Evolutionary conservation across 2,888 invertebrate species (phyloP), one percentile per base, ranked within the genome.

Genomic region (Athalia cordata): DNA sequence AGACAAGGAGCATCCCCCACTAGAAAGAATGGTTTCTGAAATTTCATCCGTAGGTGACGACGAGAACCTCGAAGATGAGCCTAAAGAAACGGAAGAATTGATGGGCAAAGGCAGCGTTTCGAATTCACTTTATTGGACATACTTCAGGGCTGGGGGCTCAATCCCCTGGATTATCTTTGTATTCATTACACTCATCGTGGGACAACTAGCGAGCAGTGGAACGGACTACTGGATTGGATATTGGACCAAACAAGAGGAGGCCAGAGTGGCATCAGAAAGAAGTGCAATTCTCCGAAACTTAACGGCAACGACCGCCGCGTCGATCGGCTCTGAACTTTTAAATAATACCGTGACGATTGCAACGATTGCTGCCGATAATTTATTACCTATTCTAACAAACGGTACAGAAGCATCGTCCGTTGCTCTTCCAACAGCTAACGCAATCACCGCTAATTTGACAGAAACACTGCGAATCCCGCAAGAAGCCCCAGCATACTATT

Each of bases 151-250:
- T 4, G 96, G 96, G 70, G 94, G 93, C 4, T 92, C 93, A 45
- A 90, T 92, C 84, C 86, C 91, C 6, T 87, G 93, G 68, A 88
- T 95, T 29, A 49, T 92, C 0, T 83, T 93, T 7, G 92, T 95
- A 4, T 49, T 93, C 0, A 47, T 94, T 0, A 88, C 93, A 59
- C 91, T 95, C 77, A 81, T 96, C 29, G 81, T 94, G 6, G 95
- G 95, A 4, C 96, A 96, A 90, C 87, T 93, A 43, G 90, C 94
- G 75, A 95, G 94, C 78, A 95, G 95, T 64, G 92, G 93, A 74
- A 92, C 93, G 68, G 96, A 97, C 89, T 94, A 95, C 86, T 96
- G 96, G 95, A 92, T 96, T 0, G 94, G 94, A 3, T 90, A 93
- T 84, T 96, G 96, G 91, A 91, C 91, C 11, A 91, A 88, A 66